Conservation (phyloP, 2,113 vertebrate genomes). For the Penelope pileata region DNA sequence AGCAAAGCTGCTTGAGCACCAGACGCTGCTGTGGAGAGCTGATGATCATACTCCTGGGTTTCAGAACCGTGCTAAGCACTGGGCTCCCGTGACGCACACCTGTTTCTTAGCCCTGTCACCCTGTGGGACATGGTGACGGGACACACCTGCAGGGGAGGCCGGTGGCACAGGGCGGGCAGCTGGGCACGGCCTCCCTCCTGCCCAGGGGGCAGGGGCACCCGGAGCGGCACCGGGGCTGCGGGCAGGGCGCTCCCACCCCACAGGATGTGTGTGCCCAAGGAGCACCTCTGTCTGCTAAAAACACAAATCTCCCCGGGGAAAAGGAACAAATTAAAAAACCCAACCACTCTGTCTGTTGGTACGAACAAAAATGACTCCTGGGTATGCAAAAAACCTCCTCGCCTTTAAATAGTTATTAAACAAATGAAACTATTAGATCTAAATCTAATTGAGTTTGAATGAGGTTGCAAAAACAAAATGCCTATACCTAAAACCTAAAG, state of each 20-base stretch:
- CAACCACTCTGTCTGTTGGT: background rate
- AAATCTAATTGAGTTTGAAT: background rate
- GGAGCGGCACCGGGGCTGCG: fast-evolving
- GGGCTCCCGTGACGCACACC: background rate
- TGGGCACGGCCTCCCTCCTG: background rate
- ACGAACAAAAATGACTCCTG: background rate
- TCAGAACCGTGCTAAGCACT: background rate
- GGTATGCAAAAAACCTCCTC: background rate
- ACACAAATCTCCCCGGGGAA: background rate
- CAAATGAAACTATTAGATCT: background rate
- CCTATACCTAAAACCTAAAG: background rate
- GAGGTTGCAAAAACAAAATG: background rate
- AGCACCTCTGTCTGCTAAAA: background rate
- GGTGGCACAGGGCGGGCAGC: background rate
- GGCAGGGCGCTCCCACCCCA: background rate
- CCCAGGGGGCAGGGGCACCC: background rate
- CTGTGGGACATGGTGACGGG: background rate
- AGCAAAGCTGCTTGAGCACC: background rate
- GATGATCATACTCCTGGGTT: background rate
- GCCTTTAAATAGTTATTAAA: background rate
- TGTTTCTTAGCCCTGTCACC: background rate
- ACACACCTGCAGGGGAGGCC: background rate
- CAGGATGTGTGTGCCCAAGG: background rate
- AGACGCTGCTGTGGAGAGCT: background rate
- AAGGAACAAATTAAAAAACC: background rate